Percentiles rank a stretch among this genome's conserved stretches.
phyloP scores from a whole-genome alignment of 2,113 vertebrate species.

The Oreochromis niloticus region DNA sequence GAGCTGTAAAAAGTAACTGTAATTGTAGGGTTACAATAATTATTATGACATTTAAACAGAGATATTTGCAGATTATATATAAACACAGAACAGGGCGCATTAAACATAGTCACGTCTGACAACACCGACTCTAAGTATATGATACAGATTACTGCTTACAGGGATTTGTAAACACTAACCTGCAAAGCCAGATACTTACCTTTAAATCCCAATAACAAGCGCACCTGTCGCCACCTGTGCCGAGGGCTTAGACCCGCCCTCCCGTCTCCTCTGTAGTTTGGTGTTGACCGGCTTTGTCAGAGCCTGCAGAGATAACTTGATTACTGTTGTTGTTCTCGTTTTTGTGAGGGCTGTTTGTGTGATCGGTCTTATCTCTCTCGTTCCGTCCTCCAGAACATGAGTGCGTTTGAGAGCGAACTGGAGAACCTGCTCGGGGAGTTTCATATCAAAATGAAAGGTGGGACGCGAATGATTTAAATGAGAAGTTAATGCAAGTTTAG shows the following conservation, averaged over 20 bases:
- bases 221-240: background rate
- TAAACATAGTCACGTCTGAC: background rate
- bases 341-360: background rate
- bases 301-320: constrained; percentile 2
- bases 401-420: constrained; percentile 88
- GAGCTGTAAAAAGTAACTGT: background rate
- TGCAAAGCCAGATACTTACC: background rate
- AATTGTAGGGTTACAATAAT: background rate
- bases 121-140: background rate
- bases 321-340: constrained; percentile 5
- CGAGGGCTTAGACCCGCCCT: background rate
- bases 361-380: background rate
- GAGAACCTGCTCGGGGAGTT: constrained; percentile 94
- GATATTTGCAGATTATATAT: background rate
- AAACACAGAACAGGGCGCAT: background rate
- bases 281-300: background rate
- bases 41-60: background rate
- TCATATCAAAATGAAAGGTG: constrained; percentile 98
- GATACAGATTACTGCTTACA: background rate
- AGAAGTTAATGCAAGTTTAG: background rate
- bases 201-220: constrained; percentile 1
- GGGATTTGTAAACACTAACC: constrained; percentile 3
- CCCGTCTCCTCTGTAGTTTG: background rate
- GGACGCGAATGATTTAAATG: background rate
- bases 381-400: constrained; percentile 82